A percentile compares a stretch with the other conserved stretches of the same genome.
Evolutionary conservation across 2,797 vertebrate species (phyloP).

Genomic region (Alauda arvensis): DNA sequence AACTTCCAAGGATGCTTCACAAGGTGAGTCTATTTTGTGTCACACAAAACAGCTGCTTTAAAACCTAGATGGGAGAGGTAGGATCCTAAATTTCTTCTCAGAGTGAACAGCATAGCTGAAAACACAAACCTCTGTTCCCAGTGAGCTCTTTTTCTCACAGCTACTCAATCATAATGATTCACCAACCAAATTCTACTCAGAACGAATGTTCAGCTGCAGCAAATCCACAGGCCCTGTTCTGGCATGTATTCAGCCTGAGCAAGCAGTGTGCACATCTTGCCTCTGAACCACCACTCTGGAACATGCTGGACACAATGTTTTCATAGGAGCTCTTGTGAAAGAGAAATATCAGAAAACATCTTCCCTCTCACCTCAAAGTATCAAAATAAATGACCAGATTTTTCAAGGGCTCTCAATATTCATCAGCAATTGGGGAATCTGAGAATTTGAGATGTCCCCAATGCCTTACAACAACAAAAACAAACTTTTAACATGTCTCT

Average conservation of each 20-base stretch:
- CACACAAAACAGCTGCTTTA: background rate
- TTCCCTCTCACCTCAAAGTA: background rate
- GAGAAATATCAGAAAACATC: background rate
- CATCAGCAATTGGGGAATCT: background rate
- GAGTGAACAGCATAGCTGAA: background rate
- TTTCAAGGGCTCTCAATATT: background rate
- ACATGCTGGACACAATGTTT: accelerated
- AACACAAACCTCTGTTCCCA: background rate
- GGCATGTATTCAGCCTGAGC: background rate
- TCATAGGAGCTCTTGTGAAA: background rate
- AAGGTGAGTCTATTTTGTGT: background rate
- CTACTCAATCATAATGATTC: background rate
- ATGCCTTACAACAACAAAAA: background rate
- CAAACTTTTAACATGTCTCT: background rate
- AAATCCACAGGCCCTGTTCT: background rate
- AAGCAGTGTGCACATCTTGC: background rate
- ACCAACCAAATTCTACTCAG: background rate
- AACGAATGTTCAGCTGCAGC: background rate
- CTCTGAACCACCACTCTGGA: background rate
- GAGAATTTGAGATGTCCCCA: background rate
- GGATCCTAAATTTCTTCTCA: background rate
- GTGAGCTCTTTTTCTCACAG: background rate
- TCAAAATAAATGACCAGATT: background rate
- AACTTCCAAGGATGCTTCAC: background rate
- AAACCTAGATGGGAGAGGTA: background rate